phyloP scores from a whole-genome alignment of 2,888 invertebrate genomes.

The Drosophila peninsularis region DNA sequence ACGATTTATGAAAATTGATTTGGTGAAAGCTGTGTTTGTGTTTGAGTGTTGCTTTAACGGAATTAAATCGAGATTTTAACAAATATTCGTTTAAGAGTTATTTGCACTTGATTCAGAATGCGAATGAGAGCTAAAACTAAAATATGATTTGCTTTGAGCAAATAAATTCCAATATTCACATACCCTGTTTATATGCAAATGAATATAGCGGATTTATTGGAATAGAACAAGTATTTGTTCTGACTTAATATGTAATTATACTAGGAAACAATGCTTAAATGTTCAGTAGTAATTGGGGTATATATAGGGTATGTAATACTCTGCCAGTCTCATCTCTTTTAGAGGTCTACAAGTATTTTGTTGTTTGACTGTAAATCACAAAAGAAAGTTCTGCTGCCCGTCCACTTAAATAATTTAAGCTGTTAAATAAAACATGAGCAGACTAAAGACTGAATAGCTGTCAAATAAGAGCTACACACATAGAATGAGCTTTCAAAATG shows the following conservation, averaged over 20 bases:
- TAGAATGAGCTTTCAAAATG: neutral
- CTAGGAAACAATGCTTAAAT: too few relatives aligned
- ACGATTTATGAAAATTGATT: slow-evolving; percentile 81
- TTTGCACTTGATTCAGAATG: neutral
- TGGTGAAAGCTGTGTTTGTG: slow-evolving; percentile 32
- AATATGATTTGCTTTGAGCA: neutral
- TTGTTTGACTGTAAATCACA: too few relatives aligned
- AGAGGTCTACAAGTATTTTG: too few relatives aligned
- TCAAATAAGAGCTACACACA: neutral
- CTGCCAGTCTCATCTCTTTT: too few relatives aligned
- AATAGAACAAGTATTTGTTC: neutral
- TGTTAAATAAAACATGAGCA: slow-evolving; percentile 9
- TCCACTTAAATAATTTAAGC: slow-evolving; percentile 6
- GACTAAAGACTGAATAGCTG: neutral
- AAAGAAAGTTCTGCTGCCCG: neutral
- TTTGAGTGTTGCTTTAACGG: slow-evolving; percentile 56
- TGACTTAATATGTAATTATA: neutral
- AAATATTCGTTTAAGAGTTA: slow-evolving; percentile 22
- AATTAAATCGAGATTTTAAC: slow-evolving; percentile 15
- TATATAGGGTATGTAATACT: too few relatives aligned
- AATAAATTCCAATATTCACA: neutral
- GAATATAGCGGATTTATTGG: neutral
- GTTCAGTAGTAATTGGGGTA: too few relatives aligned
- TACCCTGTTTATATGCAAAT: neutral
- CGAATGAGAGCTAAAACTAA: neutral